Percentiles rank a stretch among this genome's conserved stretches.
Evolutionary conservation across 2,888 invertebrate genomes (phyloP).

Genomic region (Pachydiplax longipennis): DNA sequence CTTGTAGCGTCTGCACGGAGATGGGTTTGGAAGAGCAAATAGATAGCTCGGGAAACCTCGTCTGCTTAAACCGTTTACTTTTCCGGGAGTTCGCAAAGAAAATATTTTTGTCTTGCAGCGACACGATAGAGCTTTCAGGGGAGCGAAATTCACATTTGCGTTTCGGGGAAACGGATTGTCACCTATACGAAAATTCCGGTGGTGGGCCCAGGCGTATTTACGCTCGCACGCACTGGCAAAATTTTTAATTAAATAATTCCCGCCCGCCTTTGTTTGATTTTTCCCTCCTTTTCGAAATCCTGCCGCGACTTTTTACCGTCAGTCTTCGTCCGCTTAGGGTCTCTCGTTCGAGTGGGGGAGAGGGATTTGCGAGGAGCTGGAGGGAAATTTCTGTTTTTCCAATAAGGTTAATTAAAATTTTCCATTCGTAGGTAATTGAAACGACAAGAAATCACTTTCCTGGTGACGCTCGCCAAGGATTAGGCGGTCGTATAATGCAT

Average conservation of each 20-base stretch:
- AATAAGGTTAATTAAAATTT: conserved; percentile 12
- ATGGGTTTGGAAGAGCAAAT: neutral
- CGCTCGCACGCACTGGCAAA: neutral
- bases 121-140: neutral
- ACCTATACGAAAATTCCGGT: neutral
- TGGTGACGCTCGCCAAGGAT: neutral
- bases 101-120: neutral
- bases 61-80: neutral
- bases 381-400: conserved; percentile 5
- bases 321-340: neutral
- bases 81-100: neutral
- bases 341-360: neutral
- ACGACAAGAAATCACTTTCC: neutral
- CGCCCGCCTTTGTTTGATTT: neutral
- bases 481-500: neutral
- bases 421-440: neutral
- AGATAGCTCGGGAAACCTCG: neutral
- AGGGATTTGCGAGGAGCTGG: neutral
- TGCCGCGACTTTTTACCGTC: neutral
- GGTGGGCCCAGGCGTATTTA: neutral
- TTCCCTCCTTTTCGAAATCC: neutral
- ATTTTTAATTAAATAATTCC: neutral
- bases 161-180: neutral
- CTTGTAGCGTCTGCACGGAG: neutral
- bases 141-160: neutral